Percentiles rank a stretch among this genome's conserved stretches.
phyloP scores from a whole-genome alignment of 2,888 invertebrate species.

The Muscina levida region DNA sequence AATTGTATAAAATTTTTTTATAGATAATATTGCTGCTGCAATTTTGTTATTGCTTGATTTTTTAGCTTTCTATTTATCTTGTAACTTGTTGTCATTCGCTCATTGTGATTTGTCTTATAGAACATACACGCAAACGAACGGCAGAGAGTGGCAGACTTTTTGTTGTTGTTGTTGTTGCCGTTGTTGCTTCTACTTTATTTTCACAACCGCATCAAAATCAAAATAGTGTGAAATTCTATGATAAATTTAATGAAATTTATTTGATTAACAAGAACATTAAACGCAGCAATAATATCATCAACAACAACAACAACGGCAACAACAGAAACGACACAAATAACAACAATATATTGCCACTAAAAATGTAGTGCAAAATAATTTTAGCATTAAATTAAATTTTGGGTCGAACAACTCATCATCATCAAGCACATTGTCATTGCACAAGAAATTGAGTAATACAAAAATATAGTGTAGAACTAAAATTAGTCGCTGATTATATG shows the following conservation, averaged over 20 bases:
- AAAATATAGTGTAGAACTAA: not conserved
- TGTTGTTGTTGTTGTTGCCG: slow-evolving; percentile 23
- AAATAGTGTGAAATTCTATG: slow-evolving; percentile 65
- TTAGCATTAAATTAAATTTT: slow-evolving; percentile 59
- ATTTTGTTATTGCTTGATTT: slow-evolving; percentile 24
- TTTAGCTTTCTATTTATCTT: slow-evolving; percentile 14
- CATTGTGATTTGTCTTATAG: slow-evolving; percentile 35
- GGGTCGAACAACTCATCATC: slow-evolving; percentile 28
- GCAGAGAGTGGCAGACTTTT: too few relatives aligned
- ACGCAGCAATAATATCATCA: slow-evolving; percentile 21
- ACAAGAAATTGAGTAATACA: not conserved
- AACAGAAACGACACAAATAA: not conserved
- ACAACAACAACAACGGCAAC: not conserved
- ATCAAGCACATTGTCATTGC: not conserved
- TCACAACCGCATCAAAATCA: slow-evolving; percentile 17
- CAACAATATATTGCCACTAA: slow-evolving; percentile 12
- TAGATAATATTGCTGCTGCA: slow-evolving; percentile 2
- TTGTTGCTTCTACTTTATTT: slow-evolving; percentile 14
- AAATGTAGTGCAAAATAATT: slow-evolving; percentile 46
- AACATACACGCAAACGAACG: not conserved
- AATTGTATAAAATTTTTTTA: too few relatives aligned
- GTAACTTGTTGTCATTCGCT: slow-evolving; percentile 1
- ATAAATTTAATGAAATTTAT: slow-evolving; percentile 67
- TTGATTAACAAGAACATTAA: slow-evolving; percentile 64
- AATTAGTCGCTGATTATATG: slow-evolving; percentile 22